Base-by-base conservation (phyloP, 2,888 invertebrate genomes). In the Leucophenga maculata region DNA sequence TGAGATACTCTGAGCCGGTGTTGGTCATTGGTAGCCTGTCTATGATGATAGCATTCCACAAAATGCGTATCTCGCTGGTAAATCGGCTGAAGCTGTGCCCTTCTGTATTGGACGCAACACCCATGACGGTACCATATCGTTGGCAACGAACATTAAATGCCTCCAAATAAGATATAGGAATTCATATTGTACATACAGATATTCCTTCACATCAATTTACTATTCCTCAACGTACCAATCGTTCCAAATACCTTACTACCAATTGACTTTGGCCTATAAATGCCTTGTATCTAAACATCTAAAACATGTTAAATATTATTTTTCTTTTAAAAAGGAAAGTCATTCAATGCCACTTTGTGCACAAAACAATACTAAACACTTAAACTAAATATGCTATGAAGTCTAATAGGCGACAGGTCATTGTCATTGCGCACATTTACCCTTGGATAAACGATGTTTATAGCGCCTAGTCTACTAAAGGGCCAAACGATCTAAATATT, bases 71-170 rank as follows among this genome's bases (percentile, higher is more conserved):
- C 93, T 93, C 31, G 92, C 89, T n/a, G 94, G 94, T 9, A 91
- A 94, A 82, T 90, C 91, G 11, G 94, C 94, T 83, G 93, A 93
- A 39, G 95, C 95, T 0, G 96, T 96, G 84, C 92, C 94, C 0
- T 90, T 96, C 1, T 95, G 91, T 87, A 89, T 95, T 48, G 96
- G 95, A 16, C 92, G 95, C 74, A 94, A 93, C 0, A 90, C 90
- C 48, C 95, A 95, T 82, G 94, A 95, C 77, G 94, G 93, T 70
- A 92, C 93, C 71, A 75, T 94, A 94, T 94, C 31, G 91, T 93
- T 31, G 95, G 96, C 82, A 96, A 96, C 89, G 93, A 96, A 1
- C 96, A 96, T n/a, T n/a, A n/a, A n/a, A n/a, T n/a, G n/a, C n/a
- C n/a, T n/a, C n/a, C n/a, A n/a, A n/a, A n/a, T n/a, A n/a, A n/a